Evolutionary conservation across 92 coral and sea anemone species (phyloP).

Genomic region (Phenganax subtilis): DNA sequence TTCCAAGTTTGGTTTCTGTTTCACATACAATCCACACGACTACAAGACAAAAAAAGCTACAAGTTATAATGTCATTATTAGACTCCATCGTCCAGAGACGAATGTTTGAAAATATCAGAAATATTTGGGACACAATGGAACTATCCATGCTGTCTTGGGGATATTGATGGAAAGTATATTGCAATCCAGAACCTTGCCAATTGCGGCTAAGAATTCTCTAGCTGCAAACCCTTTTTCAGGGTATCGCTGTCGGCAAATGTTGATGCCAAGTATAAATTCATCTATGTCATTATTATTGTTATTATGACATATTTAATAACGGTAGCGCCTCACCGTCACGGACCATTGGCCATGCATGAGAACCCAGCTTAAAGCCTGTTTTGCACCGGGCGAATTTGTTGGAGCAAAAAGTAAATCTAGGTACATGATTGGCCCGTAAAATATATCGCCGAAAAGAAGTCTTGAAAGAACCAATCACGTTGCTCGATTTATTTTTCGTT

Average conservation of each 20-base stretch:
- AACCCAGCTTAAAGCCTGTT: too few species aligned
- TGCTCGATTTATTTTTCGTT: too few species aligned
- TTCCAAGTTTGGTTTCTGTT: too few species aligned
- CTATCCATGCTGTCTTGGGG: slow-evolving; percentile 18
- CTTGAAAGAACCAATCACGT: too few species aligned
- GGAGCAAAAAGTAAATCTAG: too few species aligned
- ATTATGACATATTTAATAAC: too few species aligned
- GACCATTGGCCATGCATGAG: too few species aligned
- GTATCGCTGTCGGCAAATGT: slow-evolving; percentile 20
- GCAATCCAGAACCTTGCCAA: slow-evolving; percentile 9
- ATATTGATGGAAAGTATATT: slow-evolving; percentile 41
- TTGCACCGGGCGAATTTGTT: too few species aligned
- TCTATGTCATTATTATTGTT: neutral
- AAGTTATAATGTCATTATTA: slow-evolving; percentile 6
- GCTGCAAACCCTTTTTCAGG: slow-evolving; percentile 31
- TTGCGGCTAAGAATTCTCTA: slow-evolving; percentile 26
- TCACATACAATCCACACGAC: too few species aligned
- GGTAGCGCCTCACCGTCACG: too few species aligned
- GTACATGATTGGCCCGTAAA: too few species aligned
- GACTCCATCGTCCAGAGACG: slow-evolving; percentile 22
- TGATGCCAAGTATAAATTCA: slow-evolving; percentile 38
- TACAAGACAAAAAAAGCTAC: neutral
- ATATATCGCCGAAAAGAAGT: too few species aligned
- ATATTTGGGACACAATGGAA: slow-evolving; percentile 27
- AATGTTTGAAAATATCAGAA: slow-evolving; percentile 12